Evolutionary conservation across 2,888 invertebrate genomes (phyloP).

Genomic region (Tiliacea aurago): DNA sequence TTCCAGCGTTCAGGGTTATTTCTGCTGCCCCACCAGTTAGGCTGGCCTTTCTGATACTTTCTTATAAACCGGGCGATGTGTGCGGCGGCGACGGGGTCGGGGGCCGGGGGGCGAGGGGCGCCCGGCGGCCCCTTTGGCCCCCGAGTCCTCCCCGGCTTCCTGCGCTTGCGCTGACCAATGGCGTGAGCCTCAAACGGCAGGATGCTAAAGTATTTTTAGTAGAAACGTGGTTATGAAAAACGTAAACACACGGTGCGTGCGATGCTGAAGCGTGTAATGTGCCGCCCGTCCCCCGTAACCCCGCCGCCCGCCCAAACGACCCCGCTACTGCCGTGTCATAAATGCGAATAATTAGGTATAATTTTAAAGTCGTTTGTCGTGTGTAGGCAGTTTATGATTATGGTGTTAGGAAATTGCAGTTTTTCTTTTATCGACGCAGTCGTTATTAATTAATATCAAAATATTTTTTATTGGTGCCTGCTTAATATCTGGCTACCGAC

Average conservation of each 20-base stretch:
- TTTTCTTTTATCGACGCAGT: slow-evolving; percentile 65
- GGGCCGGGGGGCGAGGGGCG: slow-evolving; percentile 71
- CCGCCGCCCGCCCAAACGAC: slow-evolving; percentile 69
- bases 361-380: slow-evolving; percentile 75
- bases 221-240: slow-evolving; percentile 88
- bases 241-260: slow-evolving; percentile 87
- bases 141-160: slow-evolving; percentile 84
- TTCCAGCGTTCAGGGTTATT: slow-evolving; percentile 90
- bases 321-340: slow-evolving; percentile 73
- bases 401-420: slow-evolving; percentile 68
- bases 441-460: slow-evolving; percentile 56
- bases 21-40: slow-evolving; percentile 84
- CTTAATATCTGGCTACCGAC: slow-evolving; percentile 47
- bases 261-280: slow-evolving; percentile 75
- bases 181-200: slow-evolving; percentile 89
- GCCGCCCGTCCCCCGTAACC: slow-evolving; percentile 72
- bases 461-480: slow-evolving; percentile 44
- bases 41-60: slow-evolving; percentile 85
- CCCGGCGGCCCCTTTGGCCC: slow-evolving; percentile 72
- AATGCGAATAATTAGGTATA: slow-evolving; percentile 75
- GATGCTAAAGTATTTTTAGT: slow-evolving; percentile 90
- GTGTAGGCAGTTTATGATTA: slow-evolving; percentile 74
- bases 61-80: slow-evolving; percentile 78
- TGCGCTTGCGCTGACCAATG: slow-evolving; percentile 86
- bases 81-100: slow-evolving; percentile 67